Evolutionary conservation across 2,888 invertebrate species (phyloP), one percentile per base, ranked within the genome.

Genomic region (Spodoptera littoralis): DNA sequence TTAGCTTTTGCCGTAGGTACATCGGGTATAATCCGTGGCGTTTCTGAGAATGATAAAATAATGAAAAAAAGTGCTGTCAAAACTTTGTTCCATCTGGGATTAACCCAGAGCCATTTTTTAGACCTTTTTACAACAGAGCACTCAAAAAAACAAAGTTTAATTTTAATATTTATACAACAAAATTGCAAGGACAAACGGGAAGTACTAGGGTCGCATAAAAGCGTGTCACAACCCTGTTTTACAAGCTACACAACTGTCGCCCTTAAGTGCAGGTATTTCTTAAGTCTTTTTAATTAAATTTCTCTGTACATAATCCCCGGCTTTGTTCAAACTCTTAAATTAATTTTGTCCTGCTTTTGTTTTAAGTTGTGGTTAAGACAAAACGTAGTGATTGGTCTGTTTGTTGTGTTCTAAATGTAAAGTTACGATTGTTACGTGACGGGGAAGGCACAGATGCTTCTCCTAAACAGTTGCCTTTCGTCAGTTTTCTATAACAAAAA

Each of bases 261-360:
- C 13, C 70, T 57, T 64, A 70, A 65, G 48, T 11, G 56, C 59
- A 69, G 51, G 67, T 67, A 64, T 56, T 52, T 48, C 59, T 68
- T 61, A 79, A 80, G 75, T 59, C 63, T 75, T 80, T 82, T 81
- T 82, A 83, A 84, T 85, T 83, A 84, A 82, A 80, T 77, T 80
- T 76, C 74, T 70, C 68, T 55, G 71, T 65, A 73, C 73, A 70
- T 77, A 80, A 81, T 77, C 79, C 73, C 30, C 43, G 41, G 61
- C 61, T 55, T 67, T 58, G 58, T 22, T 53, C 45, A 63, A 63
- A 65, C 44, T 73, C 66, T 63, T 63, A 57, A 68, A 77, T 75
- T 72, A 70, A 72, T 72, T 70, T 65, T 58, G 62, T 58, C 47
- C 49, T 60, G 53, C 50, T 72, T 36, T 66, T 67, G 67, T 53